Percentiles rank a stretch among this genome's conserved stretches.
Evolutionary conservation across 2,888 invertebrate species (phyloP).

Genomic region (Troides aeacus): DNA sequence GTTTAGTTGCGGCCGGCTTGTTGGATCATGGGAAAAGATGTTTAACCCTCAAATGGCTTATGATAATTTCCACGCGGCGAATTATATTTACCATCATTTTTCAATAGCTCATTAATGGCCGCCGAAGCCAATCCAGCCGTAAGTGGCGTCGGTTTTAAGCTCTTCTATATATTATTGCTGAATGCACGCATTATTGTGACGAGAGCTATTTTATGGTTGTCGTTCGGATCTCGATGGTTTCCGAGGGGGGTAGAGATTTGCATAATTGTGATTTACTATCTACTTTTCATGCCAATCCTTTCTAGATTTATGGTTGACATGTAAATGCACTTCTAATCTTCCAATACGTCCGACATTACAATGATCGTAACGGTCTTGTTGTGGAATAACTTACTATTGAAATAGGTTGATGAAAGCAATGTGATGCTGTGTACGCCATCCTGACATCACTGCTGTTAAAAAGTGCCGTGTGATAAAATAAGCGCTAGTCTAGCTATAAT

Average conservation of each 20-base stretch:
- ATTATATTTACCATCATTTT: conserved; percentile 79
- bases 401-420: too few relatives aligned
- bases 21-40: conserved; percentile 49
- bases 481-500: too few relatives aligned
- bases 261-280: conserved; percentile 76
- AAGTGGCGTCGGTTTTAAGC: conserved; percentile 62
- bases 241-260: conserved; percentile 64
- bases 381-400: background rate
- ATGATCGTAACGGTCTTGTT: background rate
- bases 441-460: too few relatives aligned
- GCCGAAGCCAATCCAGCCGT: conserved; percentile 63
- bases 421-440: too few relatives aligned
- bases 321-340: conserved; percentile 45
- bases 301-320: conserved; percentile 50
- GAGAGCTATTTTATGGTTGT: conserved; percentile 73
- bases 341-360: conserved; percentile 33
- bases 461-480: too few relatives aligned
- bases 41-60: conserved; percentile 68
- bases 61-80: conserved; percentile 66
- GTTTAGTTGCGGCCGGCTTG: conserved; percentile 28
- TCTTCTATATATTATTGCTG: conserved; percentile 50
- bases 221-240: conserved; percentile 69
- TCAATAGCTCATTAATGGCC: conserved; percentile 77
- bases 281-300: conserved; percentile 47
- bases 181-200: conserved; percentile 63